Evolutionary conservation across 35 echinoderm and acorn worm species (phyloP).

Genomic region (Patiria miniata): DNA sequence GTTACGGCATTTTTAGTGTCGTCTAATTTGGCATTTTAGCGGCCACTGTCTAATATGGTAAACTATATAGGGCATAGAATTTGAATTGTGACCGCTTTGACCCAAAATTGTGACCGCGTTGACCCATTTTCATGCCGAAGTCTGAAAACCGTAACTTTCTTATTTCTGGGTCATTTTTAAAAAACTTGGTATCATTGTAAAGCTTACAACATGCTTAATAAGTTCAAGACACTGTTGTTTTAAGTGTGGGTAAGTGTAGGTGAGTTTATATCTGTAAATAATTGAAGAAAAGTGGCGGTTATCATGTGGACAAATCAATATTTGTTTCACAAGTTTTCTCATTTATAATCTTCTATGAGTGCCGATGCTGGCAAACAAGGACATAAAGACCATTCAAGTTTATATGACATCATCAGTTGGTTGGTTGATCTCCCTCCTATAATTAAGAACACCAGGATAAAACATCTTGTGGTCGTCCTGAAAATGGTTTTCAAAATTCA

Average conservation of each 20-base stretch:
- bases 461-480: neutral
- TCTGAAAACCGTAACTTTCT: neutral
- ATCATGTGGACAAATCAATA: neutral
- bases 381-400: neutral
- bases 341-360: neutral
- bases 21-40: neutral
- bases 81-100: neutral
- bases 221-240: neutral
- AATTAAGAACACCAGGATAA: too few relatives aligned
- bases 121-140: neutral
- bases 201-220: constrained; percentile 12
- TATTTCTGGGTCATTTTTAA: constrained; percentile 17
- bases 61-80: neutral
- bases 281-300: neutral
- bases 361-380: neutral
- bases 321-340: neutral
- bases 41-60: constrained; percentile 15
- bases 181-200: constrained; percentile 28
- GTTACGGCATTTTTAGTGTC: neutral
- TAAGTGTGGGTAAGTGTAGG: neutral
- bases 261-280: neutral
- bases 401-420: too few relatives aligned
- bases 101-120: too few relatives aligned
- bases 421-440: too few relatives aligned
- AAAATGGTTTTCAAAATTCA: neutral